phyloP scores from a whole-genome alignment of 2,797 vertebrate species.

The Salmo trutta region DNA sequence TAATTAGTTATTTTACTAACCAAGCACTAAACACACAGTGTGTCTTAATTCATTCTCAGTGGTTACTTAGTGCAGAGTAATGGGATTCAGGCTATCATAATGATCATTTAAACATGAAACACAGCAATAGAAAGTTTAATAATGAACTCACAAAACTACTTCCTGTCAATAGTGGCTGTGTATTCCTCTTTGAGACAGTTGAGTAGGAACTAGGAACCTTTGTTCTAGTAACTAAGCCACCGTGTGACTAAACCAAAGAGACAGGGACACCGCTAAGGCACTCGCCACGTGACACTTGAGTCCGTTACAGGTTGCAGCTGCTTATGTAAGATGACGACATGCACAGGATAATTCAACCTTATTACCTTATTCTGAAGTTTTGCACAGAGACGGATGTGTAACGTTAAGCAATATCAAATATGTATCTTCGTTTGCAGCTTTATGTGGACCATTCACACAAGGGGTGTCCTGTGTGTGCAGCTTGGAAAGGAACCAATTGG shows the following conservation, averaged over 20 bases:
- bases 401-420: constrained; percentile 48
- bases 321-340: constrained; percentile 27
- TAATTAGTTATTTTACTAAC: constrained; percentile 51
- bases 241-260: constrained; percentile 13
- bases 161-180: too few relatives aligned
- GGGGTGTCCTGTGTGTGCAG: not conserved
- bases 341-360: constrained; percentile 37
- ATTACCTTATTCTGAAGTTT: constrained; percentile 39
- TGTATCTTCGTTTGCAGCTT: constrained; percentile 46
- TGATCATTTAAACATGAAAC: constrained; percentile 16
- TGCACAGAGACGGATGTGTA: constrained; percentile 47
- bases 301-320: constrained; percentile 6
- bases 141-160: not conserved
- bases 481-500: constrained; percentile 43
- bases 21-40: constrained; percentile 33
- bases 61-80: constrained; percentile 15
- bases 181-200: too few relatives aligned
- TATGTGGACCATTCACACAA: constrained; percentile 41
- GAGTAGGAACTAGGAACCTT: not conserved
- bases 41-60: constrained; percentile 40
- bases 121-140: constrained; percentile 5
- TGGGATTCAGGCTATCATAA: constrained; percentile 25
- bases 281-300: constrained; percentile 27
- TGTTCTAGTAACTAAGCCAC: not conserved
- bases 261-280: constrained; percentile 2